Evolutionary conservation across 2,888 invertebrate species (phyloP), one percentile per base, ranked within the genome.

Genomic region (Acanthosoma haemorrhoidale): DNA sequence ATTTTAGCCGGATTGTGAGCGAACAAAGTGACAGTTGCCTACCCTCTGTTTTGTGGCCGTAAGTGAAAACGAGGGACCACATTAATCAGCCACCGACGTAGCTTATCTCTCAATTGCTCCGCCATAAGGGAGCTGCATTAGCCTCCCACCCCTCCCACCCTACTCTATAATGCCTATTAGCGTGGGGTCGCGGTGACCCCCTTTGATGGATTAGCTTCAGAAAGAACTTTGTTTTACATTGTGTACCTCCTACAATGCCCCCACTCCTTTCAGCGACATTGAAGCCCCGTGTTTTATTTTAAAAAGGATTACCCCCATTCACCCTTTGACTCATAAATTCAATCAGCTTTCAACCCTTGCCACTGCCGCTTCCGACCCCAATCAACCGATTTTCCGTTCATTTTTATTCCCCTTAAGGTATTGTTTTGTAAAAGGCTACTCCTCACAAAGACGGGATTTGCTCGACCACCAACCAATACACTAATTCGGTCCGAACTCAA

Each of bases 71-170:
- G 61, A n/a, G 21, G 63, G 39, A 25, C n/a, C 25, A 2, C 72
- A 72, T 72, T 72, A 72, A 72, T 72, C 72, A 71, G 43, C 34
- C 61, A 21, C 61, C 71, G 70, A 41, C 51, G 39, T 69, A 34
- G 69, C 72, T 72, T 72, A 72, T 72, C 72, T 72, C 72, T 71
- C 70, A 71, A 72, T 72, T 71, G 72, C 68, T 72, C 69, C 70
- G 69, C 67, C 70, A 71, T 71, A 71, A 43, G 69, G 64, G 70
- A 58, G 68, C 69, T 66, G 59, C 69, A 64, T 68, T 63, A 71
- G 61, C 69, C 58, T 57, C 67, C n/a, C n/a, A n/a, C n/a, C n/a
- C n/a, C n/a, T n/a, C n/a, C 69, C 59, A 43, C 66, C 63, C 36
- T 68, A 68, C 57, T 64, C 64, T 60, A 72, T 72, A 72, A 72